These are phyloP conservation scores for Episyrphus balteatus DNA, from an alignment of 1,140 invertebrate species.

Conservation along the genomic window DNA sequence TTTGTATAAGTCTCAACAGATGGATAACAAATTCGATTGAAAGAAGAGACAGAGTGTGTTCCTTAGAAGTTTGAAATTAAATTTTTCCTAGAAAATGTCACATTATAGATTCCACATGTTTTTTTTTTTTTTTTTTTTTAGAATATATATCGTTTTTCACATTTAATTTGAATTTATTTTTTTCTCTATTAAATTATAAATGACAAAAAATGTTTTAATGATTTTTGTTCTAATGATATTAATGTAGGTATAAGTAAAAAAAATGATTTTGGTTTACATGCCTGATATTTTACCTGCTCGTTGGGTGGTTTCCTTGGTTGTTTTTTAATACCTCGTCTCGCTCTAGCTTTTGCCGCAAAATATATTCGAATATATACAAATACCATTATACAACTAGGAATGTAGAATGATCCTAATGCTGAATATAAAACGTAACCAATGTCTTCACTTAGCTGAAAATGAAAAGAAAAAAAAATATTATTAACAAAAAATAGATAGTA, in stretches of 20 bases:
- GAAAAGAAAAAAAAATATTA: not conserved
- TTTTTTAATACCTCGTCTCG: constrained; percentile 71
- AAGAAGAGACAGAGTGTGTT: too few relatives aligned
- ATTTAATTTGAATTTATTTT: too few relatives aligned
- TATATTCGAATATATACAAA: constrained; percentile 99
- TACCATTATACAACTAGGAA: constrained; percentile 97
- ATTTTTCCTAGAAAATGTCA: too few relatives aligned
- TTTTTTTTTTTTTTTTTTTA: too few relatives aligned
- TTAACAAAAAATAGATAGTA: too few relatives aligned
- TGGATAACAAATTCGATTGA: too few relatives aligned
- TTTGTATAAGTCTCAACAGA: too few relatives aligned
- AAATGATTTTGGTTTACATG: not conserved
- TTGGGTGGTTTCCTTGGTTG: constrained; percentile 52
- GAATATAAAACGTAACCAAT: constrained; percentile 97
- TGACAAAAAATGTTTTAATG: not conserved
- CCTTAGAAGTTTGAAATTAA: too few relatives aligned
- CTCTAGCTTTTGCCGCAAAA: constrained; percentile 85
- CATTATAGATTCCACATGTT: too few relatives aligned
- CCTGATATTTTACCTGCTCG: constrained; percentile 36
- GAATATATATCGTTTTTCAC: too few relatives aligned
- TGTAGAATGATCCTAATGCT: constrained; percentile 95
- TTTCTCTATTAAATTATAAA: too few relatives aligned
- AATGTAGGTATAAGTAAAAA: not conserved
- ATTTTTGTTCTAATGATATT: not conserved
- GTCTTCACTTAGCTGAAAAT: constrained; percentile 79